phyloP scores from a whole-genome alignment of 2,113 vertebrate species.

The Malurus melanocephalus region DNA sequence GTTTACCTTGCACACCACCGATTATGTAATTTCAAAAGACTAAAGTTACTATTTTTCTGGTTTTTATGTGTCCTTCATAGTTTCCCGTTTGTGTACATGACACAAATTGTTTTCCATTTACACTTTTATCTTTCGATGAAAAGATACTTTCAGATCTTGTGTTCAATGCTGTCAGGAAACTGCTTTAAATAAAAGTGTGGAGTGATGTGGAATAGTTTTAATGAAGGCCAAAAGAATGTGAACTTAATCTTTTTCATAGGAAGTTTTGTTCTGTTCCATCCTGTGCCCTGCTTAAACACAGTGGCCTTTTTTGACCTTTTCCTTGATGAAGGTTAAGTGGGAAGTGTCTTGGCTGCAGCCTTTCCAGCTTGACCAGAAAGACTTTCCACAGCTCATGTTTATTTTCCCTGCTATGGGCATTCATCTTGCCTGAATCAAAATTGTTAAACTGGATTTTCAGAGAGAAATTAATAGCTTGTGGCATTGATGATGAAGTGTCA shows the following conservation, averaged over 20 bases:
- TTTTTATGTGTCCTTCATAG: not conserved
- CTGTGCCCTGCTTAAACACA: slow-evolving; percentile 7
- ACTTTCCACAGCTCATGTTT: not conserved
- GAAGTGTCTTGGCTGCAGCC: not conserved
- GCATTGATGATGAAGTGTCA: not conserved
- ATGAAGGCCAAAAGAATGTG: slow-evolving; percentile 9
- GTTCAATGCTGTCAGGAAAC: not conserved
- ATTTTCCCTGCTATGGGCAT: not conserved
- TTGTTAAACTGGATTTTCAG: not conserved
- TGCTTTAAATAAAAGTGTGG: not conserved
- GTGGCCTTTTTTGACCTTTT: slow-evolving; percentile 42
- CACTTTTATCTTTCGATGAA: not conserved
- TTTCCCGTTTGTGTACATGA: not conserved
- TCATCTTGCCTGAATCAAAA: not conserved
- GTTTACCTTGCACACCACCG: not conserved
- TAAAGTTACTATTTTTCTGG: not conserved
- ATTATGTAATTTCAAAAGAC: not conserved
- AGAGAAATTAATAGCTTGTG: not conserved
- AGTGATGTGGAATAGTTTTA: slow-evolving; percentile 10
- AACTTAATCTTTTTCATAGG: slow-evolving; percentile 20
- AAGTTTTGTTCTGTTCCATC: not conserved
- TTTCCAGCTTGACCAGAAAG: slow-evolving; percentile 27
- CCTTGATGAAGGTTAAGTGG: slow-evolving; percentile 18
- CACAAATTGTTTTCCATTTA: not conserved
- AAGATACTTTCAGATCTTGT: not conserved